Percentiles rank a stretch among this genome's conserved stretches.
phyloP scores from a whole-genome alignment of 2,888 invertebrate species.

The Boloria euphrosyne region DNA sequence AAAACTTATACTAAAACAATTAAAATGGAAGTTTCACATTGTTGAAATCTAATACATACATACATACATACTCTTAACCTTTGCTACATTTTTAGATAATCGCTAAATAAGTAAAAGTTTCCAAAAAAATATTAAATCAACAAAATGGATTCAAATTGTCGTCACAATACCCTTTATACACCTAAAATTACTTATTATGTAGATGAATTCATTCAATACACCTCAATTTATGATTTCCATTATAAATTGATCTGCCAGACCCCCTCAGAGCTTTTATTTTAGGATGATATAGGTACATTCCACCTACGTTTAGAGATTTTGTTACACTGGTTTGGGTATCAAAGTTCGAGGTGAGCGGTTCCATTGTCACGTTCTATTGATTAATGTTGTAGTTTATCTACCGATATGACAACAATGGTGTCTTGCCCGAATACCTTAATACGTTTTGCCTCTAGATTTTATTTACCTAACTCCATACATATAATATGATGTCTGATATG shows the following conservation, averaged over 20 bases:
- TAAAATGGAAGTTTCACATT: too few relatives aligned
- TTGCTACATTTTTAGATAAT: too few relatives aligned
- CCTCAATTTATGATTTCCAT: constrained; percentile 48
- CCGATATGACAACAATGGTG: constrained; percentile 78
- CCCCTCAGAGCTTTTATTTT: constrained; percentile 26
- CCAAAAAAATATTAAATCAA: constrained; percentile 13
- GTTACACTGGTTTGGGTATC: constrained; percentile 50
- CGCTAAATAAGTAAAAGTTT: background rate
- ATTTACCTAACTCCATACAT: constrained; percentile 62
- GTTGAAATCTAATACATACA: too few relatives aligned
- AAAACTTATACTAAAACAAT: too few relatives aligned
- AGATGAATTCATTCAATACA: constrained; percentile 62
- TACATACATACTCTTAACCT: too few relatives aligned
- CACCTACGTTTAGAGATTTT: constrained; percentile 47
- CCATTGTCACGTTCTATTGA: constrained; percentile 75
- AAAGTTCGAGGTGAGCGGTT: constrained; percentile 68
- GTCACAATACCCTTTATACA: constrained; percentile 66
- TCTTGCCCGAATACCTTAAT: constrained; percentile 74
- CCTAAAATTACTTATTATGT: constrained; percentile 59
- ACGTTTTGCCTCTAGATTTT: constrained; percentile 70
- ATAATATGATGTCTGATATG: constrained; percentile 63
- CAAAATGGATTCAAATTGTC: constrained; percentile 58
- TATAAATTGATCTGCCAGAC: constrained; percentile 45
- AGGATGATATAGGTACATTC: constrained; percentile 22
- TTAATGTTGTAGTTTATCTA: constrained; percentile 79